Percentiles rank a stretch among this genome's conserved stretches.
phyloP scores from a whole-genome alignment of 1,140 invertebrate species.

The Lucilia sericata region DNA sequence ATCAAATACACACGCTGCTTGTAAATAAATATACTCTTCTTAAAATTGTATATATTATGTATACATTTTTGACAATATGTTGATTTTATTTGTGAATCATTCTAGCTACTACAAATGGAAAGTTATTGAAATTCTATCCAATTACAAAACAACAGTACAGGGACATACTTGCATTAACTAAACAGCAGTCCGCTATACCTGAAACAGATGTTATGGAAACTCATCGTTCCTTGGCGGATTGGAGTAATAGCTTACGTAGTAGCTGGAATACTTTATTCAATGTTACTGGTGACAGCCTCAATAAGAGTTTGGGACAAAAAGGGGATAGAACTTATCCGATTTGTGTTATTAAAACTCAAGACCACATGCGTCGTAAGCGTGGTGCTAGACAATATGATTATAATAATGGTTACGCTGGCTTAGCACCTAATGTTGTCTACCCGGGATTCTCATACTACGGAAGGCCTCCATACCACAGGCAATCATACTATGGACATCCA shows the following conservation, averaged over 20 bases:
- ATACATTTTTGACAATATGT: not conserved
- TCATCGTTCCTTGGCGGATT: constrained; percentile 5
- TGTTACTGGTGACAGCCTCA: not conserved
- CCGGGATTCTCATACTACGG: not conserved
- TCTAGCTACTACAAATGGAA: constrained; percentile 2
- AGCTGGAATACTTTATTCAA: not conserved
- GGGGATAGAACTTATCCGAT: not conserved
- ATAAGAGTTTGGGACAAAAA: not conserved
- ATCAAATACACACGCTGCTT: not conserved
- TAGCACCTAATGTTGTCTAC: not conserved
- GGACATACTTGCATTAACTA: not conserved
- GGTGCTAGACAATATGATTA: not conserved
- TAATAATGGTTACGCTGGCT: not conserved
- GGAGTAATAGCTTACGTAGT: not conserved
- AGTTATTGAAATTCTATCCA: constrained; percentile 37
- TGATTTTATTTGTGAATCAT: not conserved
- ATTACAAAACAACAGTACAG: constrained; percentile 15
- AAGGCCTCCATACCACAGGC: not conserved
- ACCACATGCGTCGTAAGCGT: not conserved
- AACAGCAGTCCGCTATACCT: not conserved
- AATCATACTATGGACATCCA: no score
- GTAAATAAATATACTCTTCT: not conserved
- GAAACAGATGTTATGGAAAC: not conserved
- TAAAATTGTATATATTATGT: not conserved
- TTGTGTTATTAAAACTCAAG: not conserved